Conservation (phyloP, 2,888 invertebrate species). For the Monopis laevigella region DNA sequence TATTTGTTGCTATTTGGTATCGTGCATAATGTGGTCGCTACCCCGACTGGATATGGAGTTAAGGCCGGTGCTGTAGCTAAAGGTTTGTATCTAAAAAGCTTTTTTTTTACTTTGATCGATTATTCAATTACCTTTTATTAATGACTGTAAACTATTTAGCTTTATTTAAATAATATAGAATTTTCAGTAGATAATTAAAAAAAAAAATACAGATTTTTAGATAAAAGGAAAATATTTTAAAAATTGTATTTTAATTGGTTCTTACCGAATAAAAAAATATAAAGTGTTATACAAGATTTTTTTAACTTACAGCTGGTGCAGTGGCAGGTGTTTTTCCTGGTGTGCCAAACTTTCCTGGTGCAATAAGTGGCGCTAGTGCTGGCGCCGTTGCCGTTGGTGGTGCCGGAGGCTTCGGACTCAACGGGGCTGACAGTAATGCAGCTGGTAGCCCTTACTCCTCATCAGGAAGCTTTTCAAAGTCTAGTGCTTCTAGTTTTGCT, state of each 20-base stretch:
- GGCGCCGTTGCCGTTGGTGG: constrained; percentile 25
- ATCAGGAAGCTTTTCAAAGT: constrained; percentile 52
- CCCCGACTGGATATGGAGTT: constrained; percentile 50
- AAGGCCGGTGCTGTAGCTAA: constrained; percentile 44
- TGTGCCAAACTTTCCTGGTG: constrained; percentile 2
- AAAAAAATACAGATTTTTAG: background rate
- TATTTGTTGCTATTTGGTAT: constrained; percentile 39
- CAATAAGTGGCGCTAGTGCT: constrained; percentile 8
- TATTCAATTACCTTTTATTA: constrained; percentile 1
- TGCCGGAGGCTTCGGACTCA: constrained; percentile 37
- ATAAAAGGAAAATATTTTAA: background rate
- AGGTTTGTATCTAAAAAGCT: constrained; percentile 31
- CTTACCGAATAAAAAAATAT: background rate
- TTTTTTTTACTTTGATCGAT: constrained; percentile 21
- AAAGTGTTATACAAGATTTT: background rate
- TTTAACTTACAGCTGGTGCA: constrained; percentile 34
- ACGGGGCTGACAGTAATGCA: constrained; percentile 13
- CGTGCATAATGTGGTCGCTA: constrained; percentile 34
- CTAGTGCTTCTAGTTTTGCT: constrained; percentile 48
- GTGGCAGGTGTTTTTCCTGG: constrained; percentile 30
- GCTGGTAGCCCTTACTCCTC: constrained; percentile 29
- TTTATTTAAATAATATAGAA: too few relatives aligned
- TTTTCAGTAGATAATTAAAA: too few relatives aligned
- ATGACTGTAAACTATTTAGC: background rate
- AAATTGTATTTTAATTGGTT: background rate